Base-by-base conservation (phyloP, 2,113 vertebrate species). In the Anas platyrhynchos region DNA sequence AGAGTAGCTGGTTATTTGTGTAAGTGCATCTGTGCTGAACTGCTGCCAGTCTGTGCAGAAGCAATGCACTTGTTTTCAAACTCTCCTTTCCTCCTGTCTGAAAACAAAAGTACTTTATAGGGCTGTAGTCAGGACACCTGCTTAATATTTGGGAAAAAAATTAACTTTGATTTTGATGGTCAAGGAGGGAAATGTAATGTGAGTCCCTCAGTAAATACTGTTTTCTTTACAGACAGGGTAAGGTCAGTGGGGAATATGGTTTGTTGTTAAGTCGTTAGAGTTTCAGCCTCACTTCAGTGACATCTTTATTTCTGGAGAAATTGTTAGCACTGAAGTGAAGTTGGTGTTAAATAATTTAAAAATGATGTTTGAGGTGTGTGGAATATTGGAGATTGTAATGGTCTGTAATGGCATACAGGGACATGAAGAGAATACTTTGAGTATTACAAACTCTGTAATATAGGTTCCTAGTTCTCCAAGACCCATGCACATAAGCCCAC, bases 211-310 rank as follows among this genome's bases (percentile, higher is more conserved):
- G 4, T 76, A n/a, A 16, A 17, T 61, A 7, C 32, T 38, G 5
- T 10, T 8, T 9, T 59, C 75, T 86, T 69, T 52, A 16, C 65
- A 20, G 52, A 63, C 75, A 50, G 27, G 21, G 25, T 68, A 61
- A 68, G 18, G 27, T 69, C 68, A 0, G 0, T 61, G 34, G 26
- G 4, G 26, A 12, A 38, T 55, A 8, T 54, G 15, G 1, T 10
- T 48, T 73, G 50, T 89, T 76, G 15, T 69, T 66, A 75, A 63
- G 26, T 62, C 13, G 2, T 46, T 91, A 46, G 16, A 62, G 5
- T 41, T 9, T 34, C 81, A 56, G 13, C 71, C 2, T 94, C n/a
- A 21, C 23, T 87, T 85, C 6, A 59, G 31, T 7, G 16, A 14
- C 23, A 41, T 58, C 10, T 71, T 29, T 56, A 3, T 65, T 84